phyloP scores from a whole-genome alignment of 2,113 vertebrate species.

The Ginglymostoma cirratum region DNA sequence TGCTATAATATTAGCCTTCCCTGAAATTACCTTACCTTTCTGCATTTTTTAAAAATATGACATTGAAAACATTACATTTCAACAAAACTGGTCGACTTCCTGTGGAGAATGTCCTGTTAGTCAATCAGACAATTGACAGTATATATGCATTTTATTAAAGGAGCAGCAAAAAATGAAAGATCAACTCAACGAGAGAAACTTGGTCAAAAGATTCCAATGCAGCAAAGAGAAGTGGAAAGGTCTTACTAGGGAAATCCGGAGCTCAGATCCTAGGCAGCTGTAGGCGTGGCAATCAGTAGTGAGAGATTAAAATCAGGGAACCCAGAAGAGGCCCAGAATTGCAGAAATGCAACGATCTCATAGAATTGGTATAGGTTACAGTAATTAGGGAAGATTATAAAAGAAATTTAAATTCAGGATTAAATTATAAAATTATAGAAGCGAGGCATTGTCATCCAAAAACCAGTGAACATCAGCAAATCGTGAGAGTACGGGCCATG shows the following conservation, averaged over 20 bases:
- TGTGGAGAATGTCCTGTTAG: not conserved
- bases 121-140: not conserved
- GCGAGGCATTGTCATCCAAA: not conserved
- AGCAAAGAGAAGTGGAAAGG: not conserved
- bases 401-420: not conserved
- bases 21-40: not conserved
- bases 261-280: not conserved
- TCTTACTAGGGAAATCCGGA: not conserved
- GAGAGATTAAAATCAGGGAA: not conserved
- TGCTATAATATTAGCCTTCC: not conserved
- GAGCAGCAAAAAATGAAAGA: not conserved
- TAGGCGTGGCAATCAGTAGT: not conserved
- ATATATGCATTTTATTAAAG: not conserved
- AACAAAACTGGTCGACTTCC: not conserved
- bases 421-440: not conserved
- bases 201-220: not conserved
- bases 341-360: not conserved
- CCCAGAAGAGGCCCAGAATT: not conserved
- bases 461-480: not conserved
- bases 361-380: not conserved
- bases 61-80: not conserved
- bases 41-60: not conserved
- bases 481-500: not conserved
- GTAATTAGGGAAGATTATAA: not conserved
- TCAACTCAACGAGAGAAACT: not conserved